These are phyloP conservation scores for Scaptomyza cyrtandrae DNA, from an alignment of 2,888 invertebrate species.

Conservation along the genomic window DNA sequence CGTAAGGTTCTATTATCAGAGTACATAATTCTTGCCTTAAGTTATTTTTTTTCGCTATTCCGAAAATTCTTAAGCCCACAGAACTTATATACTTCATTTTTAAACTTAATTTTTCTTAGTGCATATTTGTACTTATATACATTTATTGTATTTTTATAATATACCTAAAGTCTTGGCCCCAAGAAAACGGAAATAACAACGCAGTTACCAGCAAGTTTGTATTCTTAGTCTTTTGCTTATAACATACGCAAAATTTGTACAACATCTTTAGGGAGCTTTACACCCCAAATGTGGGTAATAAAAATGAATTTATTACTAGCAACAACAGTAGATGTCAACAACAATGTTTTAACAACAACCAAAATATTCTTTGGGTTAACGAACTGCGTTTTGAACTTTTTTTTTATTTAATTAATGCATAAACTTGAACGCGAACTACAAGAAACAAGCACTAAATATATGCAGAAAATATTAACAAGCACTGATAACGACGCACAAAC, in stretches of 20 bases:
- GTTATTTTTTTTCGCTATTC: too few species aligned
- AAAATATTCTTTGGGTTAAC: constrained; percentile 54
- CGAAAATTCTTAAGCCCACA: too few species aligned
- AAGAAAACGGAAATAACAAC: constrained; percentile 22
- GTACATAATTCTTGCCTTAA: too few species aligned
- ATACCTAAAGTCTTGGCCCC: constrained; percentile 32
- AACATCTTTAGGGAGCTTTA: constrained; percentile 46
- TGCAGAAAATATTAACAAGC: constrained; percentile 58
- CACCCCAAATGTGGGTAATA: constrained; percentile 55
- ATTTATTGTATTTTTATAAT: constrained; percentile 34
- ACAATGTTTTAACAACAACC: constrained; percentile 16
- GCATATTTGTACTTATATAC: constrained; percentile 3
- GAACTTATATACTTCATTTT: too few species aligned
- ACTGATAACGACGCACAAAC: constrained; percentile 72
- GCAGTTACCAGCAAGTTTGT: constrained; percentile 61
- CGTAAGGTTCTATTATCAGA: too few species aligned
- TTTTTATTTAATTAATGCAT: constrained; percentile 68
- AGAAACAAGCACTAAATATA: constrained; percentile 60
- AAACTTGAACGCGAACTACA: constrained; percentile 32
- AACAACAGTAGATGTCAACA: constrained; percentile 32
- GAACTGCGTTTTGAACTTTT: constrained; percentile 55
- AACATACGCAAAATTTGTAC: constrained; percentile 35
- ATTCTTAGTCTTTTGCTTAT: constrained; percentile 76
- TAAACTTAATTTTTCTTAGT: background rate
- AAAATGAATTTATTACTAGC: constrained; percentile 60